Evolutionary conservation across 2,113 vertebrate genomes (phyloP), one percentile per base, ranked within the genome.

Genomic region (Hemiprocne comata): DNA sequence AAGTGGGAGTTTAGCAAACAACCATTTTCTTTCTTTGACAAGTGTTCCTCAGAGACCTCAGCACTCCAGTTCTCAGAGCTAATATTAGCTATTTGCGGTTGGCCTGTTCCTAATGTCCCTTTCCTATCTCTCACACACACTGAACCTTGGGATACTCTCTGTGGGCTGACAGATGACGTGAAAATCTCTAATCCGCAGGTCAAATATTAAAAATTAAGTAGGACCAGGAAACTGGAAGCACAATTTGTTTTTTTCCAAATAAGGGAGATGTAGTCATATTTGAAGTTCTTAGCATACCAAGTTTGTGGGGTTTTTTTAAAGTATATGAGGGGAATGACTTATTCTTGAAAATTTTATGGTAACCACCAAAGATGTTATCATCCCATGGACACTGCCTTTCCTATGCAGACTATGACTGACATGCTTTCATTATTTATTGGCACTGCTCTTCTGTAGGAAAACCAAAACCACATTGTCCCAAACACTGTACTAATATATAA

Each of bases 71-170:
- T 98, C 97, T 97, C 97, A 97, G 94, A 94, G 94, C 92, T 98
- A 98, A 97, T 97, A 98, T 98, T 98, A 98, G 97, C 75, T 95
- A 60, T 94, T 95, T 96, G 96, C 94, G 96, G 96, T 91, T 93
- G 90, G 67, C 93, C 79, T 72, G 75, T 90, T 96, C 88, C 58
- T 79, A 85, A 92, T 96, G 96, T 97, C 97, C 95, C 93, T 95
- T 71, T 85, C 82, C 97, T 93, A 90, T 90, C 95, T 93, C 91
- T 90, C 75, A 31, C 71, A 96, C 75, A 84, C 86, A 71, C n/a
- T 91, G 85, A 96, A 95, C 74, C 91, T 90, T 78, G 85, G 54
- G 87, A 96, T 64, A 93, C 60, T 97, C 67, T 95, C 90, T 92
- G 90, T 94, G 92, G 96, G 87, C 79, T 95, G 85, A 76, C 31